Percentiles rank a stretch among this genome's conserved stretches.
Conservation (phyloP, 2,888 invertebrate genomes). For the Micoletzkya japonica region DNA sequence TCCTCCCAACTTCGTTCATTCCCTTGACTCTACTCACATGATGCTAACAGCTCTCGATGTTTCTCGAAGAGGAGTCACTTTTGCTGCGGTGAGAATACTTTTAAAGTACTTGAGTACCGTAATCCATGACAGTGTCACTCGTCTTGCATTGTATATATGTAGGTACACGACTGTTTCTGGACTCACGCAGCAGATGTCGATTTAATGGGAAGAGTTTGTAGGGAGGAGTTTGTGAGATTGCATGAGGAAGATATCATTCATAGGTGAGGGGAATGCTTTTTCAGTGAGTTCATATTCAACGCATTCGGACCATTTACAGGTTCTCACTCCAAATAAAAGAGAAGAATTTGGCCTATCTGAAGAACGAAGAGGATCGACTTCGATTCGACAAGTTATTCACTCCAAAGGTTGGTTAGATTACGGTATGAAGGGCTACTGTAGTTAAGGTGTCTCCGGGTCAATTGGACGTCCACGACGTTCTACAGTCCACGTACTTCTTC, state of each 20-base stretch:
- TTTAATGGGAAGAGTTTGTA: slow-evolving; percentile 87
- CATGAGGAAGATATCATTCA: slow-evolving; percentile 71
- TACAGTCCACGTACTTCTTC: slow-evolving; percentile 68
- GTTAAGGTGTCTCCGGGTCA: slow-evolving; percentile 62
- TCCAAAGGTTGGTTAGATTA: slow-evolving; percentile 30
- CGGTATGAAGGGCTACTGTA: too few relatives aligned
- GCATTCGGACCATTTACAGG: not conserved
- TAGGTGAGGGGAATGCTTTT: slow-evolving; percentile 2
- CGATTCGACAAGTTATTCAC: slow-evolving; percentile 32
- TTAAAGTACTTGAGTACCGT: not conserved
- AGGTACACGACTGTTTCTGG: slow-evolving; percentile 98
- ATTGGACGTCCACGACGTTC: slow-evolving; percentile 66
- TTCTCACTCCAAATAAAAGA: slow-evolving; percentile 14
- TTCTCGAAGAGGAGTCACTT: slow-evolving; percentile 68
- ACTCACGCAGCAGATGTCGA: slow-evolving; percentile 88
- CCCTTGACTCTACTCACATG: slow-evolving; percentile 97
- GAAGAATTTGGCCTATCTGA: slow-evolving; percentile 14
- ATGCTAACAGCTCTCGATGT: slow-evolving; percentile 93
- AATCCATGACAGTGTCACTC: not conserved
- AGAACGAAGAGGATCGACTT: slow-evolving; percentile 4
- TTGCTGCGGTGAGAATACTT: slow-evolving; percentile 14
- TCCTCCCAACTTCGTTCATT: slow-evolving; percentile 98
- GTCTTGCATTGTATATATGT: too few relatives aligned
- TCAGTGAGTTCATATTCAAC: not conserved
- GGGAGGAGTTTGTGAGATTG: slow-evolving; percentile 95